Evolutionary conservation across 2,888 invertebrate species (phyloP).

Genomic region (Heteromurus nitidus): DNA sequence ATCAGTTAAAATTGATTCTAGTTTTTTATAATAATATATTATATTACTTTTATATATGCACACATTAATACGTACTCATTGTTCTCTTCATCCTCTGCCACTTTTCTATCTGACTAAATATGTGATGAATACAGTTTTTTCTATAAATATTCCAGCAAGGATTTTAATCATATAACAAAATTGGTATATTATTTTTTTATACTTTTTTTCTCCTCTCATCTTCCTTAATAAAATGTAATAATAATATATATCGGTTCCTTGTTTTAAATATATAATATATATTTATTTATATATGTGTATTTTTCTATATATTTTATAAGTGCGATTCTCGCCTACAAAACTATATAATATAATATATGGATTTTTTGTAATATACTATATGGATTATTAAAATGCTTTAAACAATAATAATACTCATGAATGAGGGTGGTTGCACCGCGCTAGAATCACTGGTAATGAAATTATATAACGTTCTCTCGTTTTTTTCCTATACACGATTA

Average conservation of each 20-base stretch:
- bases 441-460: constrained; percentile 67
- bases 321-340: constrained; percentile 65
- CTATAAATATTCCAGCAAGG: constrained; percentile 17
- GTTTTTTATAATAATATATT: too few species aligned
- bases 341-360: constrained; percentile 47
- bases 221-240: not conserved
- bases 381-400: constrained; percentile 65
- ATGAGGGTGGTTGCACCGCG: constrained; percentile 73
- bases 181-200: constrained; percentile 22
- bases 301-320: constrained; percentile 51
- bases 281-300: constrained; percentile 27
- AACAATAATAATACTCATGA: constrained; percentile 71
- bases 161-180: not conserved
- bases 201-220: constrained; percentile 12
- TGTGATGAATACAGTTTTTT: constrained; percentile 55
- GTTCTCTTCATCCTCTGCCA: constrained; percentile 14
- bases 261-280: constrained; percentile 47
- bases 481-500: constrained; percentile 24
- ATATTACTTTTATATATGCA: constrained; percentile 30
- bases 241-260: constrained; percentile 21
- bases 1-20: constrained; percentile 59
- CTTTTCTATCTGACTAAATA: constrained; percentile 53
- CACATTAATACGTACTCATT: constrained; percentile 23
- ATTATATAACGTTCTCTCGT: constrained; percentile 51
- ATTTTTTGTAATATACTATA: constrained; percentile 43